These are phyloP conservation scores for Anser brachyrhynchus DNA, from an alignment of 2,113 vertebrate species.

Conservation along the genomic window DNA sequence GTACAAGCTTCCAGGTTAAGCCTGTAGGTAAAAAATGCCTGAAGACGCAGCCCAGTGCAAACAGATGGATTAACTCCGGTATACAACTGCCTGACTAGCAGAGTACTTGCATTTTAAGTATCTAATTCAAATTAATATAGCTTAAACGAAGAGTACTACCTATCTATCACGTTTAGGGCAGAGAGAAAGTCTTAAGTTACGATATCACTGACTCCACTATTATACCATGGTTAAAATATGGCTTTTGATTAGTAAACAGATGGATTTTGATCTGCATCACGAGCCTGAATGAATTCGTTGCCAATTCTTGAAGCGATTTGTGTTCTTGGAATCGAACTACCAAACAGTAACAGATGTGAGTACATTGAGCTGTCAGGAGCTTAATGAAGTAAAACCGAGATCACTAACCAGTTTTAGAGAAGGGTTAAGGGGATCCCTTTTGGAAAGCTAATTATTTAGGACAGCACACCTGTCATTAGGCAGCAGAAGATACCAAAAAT, in stretches of 20 bases:
- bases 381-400: constrained; percentile 75
- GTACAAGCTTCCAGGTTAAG: not conserved
- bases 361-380: constrained; percentile 75
- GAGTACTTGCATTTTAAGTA: not conserved
- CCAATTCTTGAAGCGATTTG: constrained; percentile 70
- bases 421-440: constrained; percentile 64
- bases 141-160: not conserved
- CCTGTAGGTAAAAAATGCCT: not conserved
- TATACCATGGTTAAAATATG: constrained; percentile 53
- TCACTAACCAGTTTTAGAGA: constrained; percentile 56
- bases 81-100: not conserved
- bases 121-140: not conserved
- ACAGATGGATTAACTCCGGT: not conserved
- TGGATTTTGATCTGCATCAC: constrained; percentile 69
- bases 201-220: constrained; percentile 10
- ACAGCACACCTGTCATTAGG: constrained; percentile 71
- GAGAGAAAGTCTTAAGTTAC: not conserved
- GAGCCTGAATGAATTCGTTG: constrained; percentile 66
- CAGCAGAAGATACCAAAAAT: constrained; percentile 52
- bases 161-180: not conserved
- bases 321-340: constrained; percentile 68
- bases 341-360: constrained; percentile 75
- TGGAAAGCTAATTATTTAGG: constrained; percentile 71
- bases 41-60: not conserved
- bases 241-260: constrained; percentile 78